Conservation (phyloP, 2,797 vertebrate genomes). For the Hypotaenidia okinawae region DNA sequence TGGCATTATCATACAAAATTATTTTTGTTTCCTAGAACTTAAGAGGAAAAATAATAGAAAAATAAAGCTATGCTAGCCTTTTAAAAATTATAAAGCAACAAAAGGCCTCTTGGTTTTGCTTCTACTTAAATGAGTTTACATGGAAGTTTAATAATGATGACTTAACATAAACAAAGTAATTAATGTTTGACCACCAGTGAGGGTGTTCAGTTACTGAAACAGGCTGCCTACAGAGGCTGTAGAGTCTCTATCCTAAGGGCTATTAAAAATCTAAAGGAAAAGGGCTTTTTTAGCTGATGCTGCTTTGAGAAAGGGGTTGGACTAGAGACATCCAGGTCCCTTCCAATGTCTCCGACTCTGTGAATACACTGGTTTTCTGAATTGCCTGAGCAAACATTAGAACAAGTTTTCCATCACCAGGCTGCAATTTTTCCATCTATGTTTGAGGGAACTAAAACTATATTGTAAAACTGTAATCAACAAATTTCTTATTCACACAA, state of each 20-base stretch:
- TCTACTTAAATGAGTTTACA: neutral
- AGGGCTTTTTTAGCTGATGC: neutral
- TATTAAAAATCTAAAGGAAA: neutral
- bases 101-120: neutral
- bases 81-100: neutral
- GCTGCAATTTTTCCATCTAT: neutral
- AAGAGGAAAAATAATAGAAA: neutral
- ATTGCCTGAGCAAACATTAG: neutral
- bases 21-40: neutral
- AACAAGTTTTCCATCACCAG: neutral
- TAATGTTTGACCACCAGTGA: neutral
- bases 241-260: neutral
- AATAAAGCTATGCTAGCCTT: neutral
- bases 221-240: neutral
- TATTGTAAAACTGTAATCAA: neutral
- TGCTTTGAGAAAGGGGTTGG: neutral
- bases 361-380: neutral
- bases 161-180: neutral
- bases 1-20: neutral
- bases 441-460: neutral
- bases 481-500: neutral
- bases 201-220: neutral
- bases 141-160: neutral
- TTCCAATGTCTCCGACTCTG: neutral
- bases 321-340: neutral